A percentile compares a stretch with the other conserved stretches of the same genome.
These are phyloP conservation scores for Cerastis rubricosa DNA, from an alignment of 2,888 invertebrate species.

Conservation along the genomic window DNA sequence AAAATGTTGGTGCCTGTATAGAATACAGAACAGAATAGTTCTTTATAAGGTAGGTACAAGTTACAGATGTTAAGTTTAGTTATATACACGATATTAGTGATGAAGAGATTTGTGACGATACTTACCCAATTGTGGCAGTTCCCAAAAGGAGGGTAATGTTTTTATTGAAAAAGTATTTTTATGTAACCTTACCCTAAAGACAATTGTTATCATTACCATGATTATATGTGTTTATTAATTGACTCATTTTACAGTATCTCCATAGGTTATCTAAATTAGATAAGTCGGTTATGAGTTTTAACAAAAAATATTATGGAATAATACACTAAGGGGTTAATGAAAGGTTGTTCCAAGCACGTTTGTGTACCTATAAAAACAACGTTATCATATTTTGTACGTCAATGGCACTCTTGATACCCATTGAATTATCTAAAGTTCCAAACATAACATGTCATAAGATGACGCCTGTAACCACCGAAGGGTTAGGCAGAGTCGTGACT, in stretches of 20 bases:
- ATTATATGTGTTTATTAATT: not conserved
- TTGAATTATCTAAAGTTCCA: constrained; percentile 7
- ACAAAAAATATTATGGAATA: constrained; percentile 15
- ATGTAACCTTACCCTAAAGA: not conserved
- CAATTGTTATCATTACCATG: too few relatives aligned
- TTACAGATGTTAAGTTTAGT: too few relatives aligned
- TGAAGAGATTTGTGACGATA: not conserved
- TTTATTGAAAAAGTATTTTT: not conserved
- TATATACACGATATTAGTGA: too few relatives aligned
- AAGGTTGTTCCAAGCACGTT: constrained; percentile 13
- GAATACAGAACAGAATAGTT: too few relatives aligned
- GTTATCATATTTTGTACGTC: constrained; percentile 20
- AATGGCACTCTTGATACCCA: constrained; percentile 20
- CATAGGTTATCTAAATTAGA: constrained; percentile 23
- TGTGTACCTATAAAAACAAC: constrained; percentile 21
- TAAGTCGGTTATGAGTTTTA: not conserved
- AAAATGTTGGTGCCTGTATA: too few relatives aligned
- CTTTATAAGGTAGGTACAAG: too few relatives aligned
- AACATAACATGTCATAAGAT: not conserved
- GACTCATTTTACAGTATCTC: constrained; percentile 15
- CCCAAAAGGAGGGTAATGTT: not conserved
- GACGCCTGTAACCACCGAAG: too few relatives aligned
- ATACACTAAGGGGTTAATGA: constrained; percentile 2
- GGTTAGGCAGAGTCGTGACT: too few relatives aligned
- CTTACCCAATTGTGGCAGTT: not conserved